Evolutionary conservation across 2,113 vertebrate genomes (phyloP), one percentile per base, ranked within the genome.

Genomic region (Python bivittatus): DNA sequence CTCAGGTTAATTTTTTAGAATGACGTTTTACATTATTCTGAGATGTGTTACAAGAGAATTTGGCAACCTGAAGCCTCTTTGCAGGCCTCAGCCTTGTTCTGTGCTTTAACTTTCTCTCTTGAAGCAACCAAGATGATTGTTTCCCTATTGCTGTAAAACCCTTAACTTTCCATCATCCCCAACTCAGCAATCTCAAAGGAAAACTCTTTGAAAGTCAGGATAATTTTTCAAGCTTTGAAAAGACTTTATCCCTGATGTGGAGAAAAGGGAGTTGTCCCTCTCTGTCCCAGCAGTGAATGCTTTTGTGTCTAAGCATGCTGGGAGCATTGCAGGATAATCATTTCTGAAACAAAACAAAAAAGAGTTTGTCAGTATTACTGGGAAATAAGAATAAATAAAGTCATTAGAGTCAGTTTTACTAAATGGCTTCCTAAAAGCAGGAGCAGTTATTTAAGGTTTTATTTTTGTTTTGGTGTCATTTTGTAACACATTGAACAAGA

Each of bases 301-400:
- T 79, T 79, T 79, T 79, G 6, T 33, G 20, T 79, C 72, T 79
- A 42, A 79, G 33, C 33, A 79, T 42, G 33, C 17, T 79, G 72
- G 33, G 20, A 22, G 72, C 4, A 0, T 57, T 22, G 9, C 22
- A 0, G 25, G 38, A 9, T 25, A 88, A 53, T 84, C 61, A 8
- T 52, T 88, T 53, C 61, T 89, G 0, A n/a, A 79, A 2, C 33
- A 44, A 87, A 83, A 91, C 53, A n/a, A 20, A 23, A n/a, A 86
- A 64, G 64, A 27, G 1, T 1, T 52, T 5, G 3, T 12, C 23
- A 0, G 0, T 29, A 64, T 0, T 89, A 3, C 25, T 38, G 92
- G 0, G 48, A 64, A 10, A 33, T 48, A 42, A 61, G 10, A 91
- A 85, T 52, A 52, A 91, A 85, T 52, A 52, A 44, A 84, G 25